These are phyloP conservation scores for Denticeps clupeoides DNA, from an alignment of 2,797 vertebrate species.

Conservation along the genomic window DNA sequence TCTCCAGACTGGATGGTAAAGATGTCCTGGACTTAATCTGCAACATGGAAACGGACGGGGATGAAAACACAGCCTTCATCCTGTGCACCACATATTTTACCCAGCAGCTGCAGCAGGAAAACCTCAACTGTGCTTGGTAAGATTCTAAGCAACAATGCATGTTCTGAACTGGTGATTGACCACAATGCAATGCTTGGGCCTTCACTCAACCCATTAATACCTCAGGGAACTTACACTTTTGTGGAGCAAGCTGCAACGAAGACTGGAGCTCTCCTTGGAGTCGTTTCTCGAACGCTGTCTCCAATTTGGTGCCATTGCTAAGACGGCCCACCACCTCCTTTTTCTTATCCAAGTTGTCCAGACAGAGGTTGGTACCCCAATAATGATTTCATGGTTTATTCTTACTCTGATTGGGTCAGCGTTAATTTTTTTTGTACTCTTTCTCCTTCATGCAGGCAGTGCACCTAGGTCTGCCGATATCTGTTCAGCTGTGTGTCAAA, in stretches of 20 bases:
- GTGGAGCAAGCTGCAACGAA: conserved; percentile 95
- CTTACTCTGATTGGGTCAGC: neutral
- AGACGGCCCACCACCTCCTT: conserved; percentile 87
- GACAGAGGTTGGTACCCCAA: conserved; percentile 68
- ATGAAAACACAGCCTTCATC: conserved; percentile 89
- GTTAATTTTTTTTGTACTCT: conserved; percentile 19
- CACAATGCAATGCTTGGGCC: too few relatives aligned
- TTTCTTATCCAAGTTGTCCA: conserved; percentile 92
- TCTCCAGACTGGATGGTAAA: conserved; percentile 88
- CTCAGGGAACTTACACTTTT: conserved; percentile 88
- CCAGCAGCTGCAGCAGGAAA: conserved; percentile 92
- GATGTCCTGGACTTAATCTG: conserved; percentile 92
- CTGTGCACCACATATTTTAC: conserved; percentile 96
- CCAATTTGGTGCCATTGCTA: conserved; percentile 92
- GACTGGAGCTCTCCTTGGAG: conserved; percentile 78
- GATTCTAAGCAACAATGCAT: conserved; percentile 31
- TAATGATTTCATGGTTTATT: neutral
- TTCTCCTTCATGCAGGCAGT: conserved; percentile 64
- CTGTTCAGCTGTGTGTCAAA: conserved; percentile 87
- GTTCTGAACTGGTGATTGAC: neutral
- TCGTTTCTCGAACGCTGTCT: conserved; percentile 93
- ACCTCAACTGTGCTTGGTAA: conserved; percentile 86
- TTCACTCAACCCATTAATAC: too few relatives aligned
- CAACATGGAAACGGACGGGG: conserved; percentile 89
- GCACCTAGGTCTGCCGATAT: conserved; percentile 76